phyloP scores from a whole-genome alignment of 2,113 vertebrate genomes.

The Passer domesticus region DNA sequence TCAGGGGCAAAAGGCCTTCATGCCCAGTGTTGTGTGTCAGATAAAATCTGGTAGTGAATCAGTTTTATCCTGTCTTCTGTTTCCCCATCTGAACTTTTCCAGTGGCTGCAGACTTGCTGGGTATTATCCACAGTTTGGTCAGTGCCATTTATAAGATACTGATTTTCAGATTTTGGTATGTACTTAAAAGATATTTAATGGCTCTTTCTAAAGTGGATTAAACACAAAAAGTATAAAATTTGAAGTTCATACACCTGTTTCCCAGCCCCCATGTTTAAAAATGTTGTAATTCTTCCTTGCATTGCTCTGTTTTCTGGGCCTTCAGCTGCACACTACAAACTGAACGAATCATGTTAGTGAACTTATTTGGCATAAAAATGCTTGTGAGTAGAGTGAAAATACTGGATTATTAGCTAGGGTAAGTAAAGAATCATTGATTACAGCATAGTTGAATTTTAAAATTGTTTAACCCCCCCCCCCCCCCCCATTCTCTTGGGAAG shows the following conservation, averaged over 20 bases:
- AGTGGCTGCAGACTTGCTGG: background rate
- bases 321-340: background rate
- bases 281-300: background rate
- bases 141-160: background rate
- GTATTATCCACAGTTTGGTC: rapidly evolving
- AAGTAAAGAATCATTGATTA: background rate
- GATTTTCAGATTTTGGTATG: background rate
- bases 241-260: background rate
- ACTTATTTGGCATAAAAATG: background rate
- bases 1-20: background rate
- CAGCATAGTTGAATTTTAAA: background rate
- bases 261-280: background rate
- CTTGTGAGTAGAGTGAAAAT: background rate
- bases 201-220: background rate
- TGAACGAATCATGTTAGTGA: background rate
- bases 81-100: background rate
- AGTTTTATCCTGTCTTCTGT: background rate
- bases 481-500: rapidly evolving
- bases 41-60: background rate
- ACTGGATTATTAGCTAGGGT: background rate
- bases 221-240: background rate
- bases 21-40: rapidly evolving
- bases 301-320: background rate
- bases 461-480: too few species aligned
- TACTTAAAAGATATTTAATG: background rate